Percentiles rank a stretch among this genome's conserved stretches.
Evolutionary conservation across 2,888 invertebrate species (phyloP).

Genomic region (Cacoxenus indagator): DNA sequence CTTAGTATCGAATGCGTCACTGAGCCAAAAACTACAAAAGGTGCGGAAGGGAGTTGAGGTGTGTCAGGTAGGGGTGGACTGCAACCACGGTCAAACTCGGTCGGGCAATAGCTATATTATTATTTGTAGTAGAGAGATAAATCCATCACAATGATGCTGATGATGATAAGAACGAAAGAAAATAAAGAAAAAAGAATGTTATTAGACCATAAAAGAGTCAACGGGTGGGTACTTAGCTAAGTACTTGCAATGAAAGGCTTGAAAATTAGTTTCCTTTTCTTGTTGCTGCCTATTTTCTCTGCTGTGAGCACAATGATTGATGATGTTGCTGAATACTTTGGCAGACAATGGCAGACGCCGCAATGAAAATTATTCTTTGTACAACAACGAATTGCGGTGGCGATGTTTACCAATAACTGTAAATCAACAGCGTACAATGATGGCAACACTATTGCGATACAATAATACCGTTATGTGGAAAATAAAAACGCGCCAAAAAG

Average conservation of each 20-base stretch:
- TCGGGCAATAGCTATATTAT: constrained; percentile 9
- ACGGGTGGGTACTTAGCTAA: constrained; percentile 12
- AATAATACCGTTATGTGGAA: constrained; percentile 1
- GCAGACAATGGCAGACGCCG: neutral
- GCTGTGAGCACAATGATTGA: constrained; percentile 25
- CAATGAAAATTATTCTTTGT: neutral
- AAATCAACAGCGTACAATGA: constrained; percentile 3
- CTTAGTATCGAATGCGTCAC: constrained; percentile 18
- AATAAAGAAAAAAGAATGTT: constrained; percentile 43
- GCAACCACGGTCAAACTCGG: neutral
- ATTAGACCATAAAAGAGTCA: constrained; percentile 48
- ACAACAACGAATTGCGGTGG: constrained; percentile 6
- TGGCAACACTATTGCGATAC: constrained; percentile 5
- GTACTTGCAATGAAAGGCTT: constrained; percentile 11
- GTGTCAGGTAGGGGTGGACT: neutral
- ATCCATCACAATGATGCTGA: constrained; percentile 17
- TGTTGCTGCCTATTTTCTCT: neutral
- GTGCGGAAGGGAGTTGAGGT: neutral
- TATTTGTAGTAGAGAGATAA: constrained; percentile 22
- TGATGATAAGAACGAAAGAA: constrained; percentile 18
- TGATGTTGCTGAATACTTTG: constrained; percentile 26
- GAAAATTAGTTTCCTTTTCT: neutral
- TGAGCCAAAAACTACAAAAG: neutral
- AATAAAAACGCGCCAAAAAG: constrained; percentile 2
- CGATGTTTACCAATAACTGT: constrained; percentile 16